These are phyloP conservation scores for Eupleurogrammus muticus DNA, from an alignment of 2,797 vertebrate genomes.

Conservation along the genomic window DNA sequence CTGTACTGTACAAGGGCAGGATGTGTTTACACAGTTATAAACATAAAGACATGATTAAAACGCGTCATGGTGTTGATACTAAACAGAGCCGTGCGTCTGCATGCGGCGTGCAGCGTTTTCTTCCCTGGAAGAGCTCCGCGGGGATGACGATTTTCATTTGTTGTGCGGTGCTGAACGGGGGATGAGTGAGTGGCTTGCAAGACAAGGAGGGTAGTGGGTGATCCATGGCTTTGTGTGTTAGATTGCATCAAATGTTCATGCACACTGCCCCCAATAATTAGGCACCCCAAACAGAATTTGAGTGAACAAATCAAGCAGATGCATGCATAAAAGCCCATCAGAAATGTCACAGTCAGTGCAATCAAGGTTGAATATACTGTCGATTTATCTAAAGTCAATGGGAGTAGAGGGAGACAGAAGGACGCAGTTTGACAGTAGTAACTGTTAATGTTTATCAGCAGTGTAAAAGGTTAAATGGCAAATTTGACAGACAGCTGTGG, in stretches of 20 bases:
- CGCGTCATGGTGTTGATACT: slow-evolving; percentile 25
- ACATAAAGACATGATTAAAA: slow-evolving; percentile 63
- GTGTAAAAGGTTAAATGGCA: slow-evolving; percentile 16
- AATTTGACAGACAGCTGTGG: slow-evolving; percentile 33
- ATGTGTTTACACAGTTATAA: slow-evolving; percentile 64
- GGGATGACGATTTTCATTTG: slow-evolving; percentile 26
- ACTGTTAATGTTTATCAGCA: slow-evolving; percentile 20
- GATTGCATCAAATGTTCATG: not conserved
- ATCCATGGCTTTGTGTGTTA: slow-evolving; percentile 9
- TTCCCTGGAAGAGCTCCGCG: slow-evolving; percentile 5
- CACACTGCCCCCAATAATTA: slow-evolving; percentile 14
- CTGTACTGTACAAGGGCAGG: slow-evolving; percentile 51
- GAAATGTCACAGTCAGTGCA: slow-evolving; percentile 19
- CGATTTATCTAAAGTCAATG: not conserved
- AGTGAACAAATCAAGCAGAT: slow-evolving; percentile 14
- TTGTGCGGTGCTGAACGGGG: slow-evolving; percentile 6
- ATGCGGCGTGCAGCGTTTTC: slow-evolving; percentile 20
- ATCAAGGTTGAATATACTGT: slow-evolving; percentile 5
- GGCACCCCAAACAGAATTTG: slow-evolving; percentile 3
- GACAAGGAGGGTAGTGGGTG: not conserved
- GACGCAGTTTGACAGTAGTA: slow-evolving; percentile 8
- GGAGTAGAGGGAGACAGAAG: not conserved
- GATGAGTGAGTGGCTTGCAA: slow-evolving; percentile 15
- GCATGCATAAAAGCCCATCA: not conserved
- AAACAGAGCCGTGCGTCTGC: slow-evolving; percentile 25